Evolutionary conservation across 2,888 invertebrate genomes (phyloP).

Genomic region (Malachius bipustulatus): DNA sequence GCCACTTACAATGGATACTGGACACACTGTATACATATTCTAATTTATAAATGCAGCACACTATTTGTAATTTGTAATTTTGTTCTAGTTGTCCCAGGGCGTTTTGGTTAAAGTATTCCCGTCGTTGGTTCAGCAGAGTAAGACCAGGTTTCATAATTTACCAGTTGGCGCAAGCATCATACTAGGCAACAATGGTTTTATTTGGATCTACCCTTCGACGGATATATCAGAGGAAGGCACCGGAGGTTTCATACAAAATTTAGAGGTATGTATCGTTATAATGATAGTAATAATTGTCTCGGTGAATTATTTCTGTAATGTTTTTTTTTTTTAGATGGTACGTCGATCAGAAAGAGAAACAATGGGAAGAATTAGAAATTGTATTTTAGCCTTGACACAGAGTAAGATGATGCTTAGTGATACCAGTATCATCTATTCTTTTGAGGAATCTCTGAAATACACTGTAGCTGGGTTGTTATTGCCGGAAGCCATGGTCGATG

Average conservation of each 20-base stretch:
- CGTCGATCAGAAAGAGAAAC: conserved; percentile 63
- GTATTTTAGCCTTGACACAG: conserved; percentile 73
- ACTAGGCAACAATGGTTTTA: conserved; percentile 90
- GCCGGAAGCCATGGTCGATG: conserved; percentile 75
- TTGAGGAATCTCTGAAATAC: conserved; percentile 76
- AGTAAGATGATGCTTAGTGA: conserved; percentile 86
- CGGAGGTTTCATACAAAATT: conserved; percentile 67
- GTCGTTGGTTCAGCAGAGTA: conserved; percentile 80
- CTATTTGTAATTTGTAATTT: neutral
- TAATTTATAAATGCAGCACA: too few species aligned
- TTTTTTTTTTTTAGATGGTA: conserved; percentile 49
- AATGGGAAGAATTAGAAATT: conserved; percentile 83
- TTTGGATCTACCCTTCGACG: conserved; percentile 77
- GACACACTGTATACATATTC: too few species aligned
- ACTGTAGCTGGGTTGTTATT: conserved; percentile 63
- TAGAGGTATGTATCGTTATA: conserved; percentile 37
- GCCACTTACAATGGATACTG: too few species aligned
- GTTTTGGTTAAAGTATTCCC: conserved; percentile 82
- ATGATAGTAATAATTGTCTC: conserved; percentile 8
- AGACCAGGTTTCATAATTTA: conserved; percentile 91
- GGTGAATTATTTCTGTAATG: conserved; percentile 9
- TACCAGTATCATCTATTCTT: conserved; percentile 83
- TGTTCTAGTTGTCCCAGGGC: conserved; percentile 65
- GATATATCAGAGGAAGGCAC: conserved; percentile 52
- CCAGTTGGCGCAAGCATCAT: conserved; percentile 86